Base-by-base conservation (phyloP, 2,797 vertebrate genomes). In the Agapornis canus region DNA sequence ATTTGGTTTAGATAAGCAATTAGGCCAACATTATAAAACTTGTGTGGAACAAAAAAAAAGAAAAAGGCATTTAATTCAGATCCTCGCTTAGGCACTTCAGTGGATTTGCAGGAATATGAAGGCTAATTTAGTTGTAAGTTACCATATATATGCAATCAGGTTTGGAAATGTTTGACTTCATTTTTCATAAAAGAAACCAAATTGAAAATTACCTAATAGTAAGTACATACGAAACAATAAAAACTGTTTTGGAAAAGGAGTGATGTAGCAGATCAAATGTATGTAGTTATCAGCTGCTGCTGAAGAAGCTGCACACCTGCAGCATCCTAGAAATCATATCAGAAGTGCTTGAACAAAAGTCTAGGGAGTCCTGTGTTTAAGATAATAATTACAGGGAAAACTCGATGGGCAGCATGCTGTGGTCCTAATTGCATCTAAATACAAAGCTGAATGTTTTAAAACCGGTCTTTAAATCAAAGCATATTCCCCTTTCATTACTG, bases 401-500 rank as follows among this genome's bases (percentile, higher is more conserved):
- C 66, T 89, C 43, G 84, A 90, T 69, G 70, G 43, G 61, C 39
- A 86, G 72, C 72, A 90, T 76, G 42, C 52, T 95, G 68, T 51
- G 87, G 92, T 89, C 89, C 94, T 97, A 97, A 97, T 92, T 96
- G 71, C 76, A 66, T 79, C 80, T 95, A 96, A 97, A 94, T 89
- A 96, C 81, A 95, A 94, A 94, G 87, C 79, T 1, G 22, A 75
- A 42, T 61, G 45, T 90, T 94, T 94, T 75, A 83, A 94, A 96
- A 54, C 51, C 0, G 4, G 47, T 94, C 71, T 90, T 92, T 91
- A 92, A 96, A 90, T 94, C 89, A 94, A 92, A 93, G 83, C 70
- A 75, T 83, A 80, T 91, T 85, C 69, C 85, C 81, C 84, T 91
- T 97, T 97, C 89, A 94, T 94, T 97, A 78, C 64, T 89, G 47